Percentiles rank a stretch among this genome's conserved stretches.
Conservation (phyloP, 2,888 invertebrate genomes). For the Notodonta ziczac region DNA sequence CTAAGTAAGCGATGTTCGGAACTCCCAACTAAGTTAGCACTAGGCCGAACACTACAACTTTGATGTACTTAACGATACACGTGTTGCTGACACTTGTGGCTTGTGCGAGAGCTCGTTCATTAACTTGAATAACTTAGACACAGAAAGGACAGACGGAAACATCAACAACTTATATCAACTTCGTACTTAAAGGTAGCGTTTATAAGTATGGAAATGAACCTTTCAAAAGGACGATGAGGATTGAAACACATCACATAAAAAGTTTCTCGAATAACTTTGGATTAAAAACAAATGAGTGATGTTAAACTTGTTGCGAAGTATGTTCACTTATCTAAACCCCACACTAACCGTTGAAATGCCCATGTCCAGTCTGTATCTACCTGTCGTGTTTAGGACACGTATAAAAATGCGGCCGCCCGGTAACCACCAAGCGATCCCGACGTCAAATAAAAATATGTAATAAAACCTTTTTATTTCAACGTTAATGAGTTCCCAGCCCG, state of each 20-base stretch:
- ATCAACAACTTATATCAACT: background rate
- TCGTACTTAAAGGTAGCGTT: background rate
- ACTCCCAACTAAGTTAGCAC: conserved; percentile 6
- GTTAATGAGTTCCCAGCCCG: conserved; percentile 71
- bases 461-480: conserved; percentile 69
- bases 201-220: no score
- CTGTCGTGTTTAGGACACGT: no score
- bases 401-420: no score
- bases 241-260: no score
- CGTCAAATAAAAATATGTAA: conserved; percentile 75
- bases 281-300: no score
- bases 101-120: background rate
- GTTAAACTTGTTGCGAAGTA: no score
- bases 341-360: no score
- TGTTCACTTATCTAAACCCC: no score
- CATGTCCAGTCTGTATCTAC: no score
- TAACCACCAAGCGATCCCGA: conserved; percentile 38
- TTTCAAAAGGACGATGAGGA: no score
- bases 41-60: conserved; percentile 4
- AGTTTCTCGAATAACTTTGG: no score
- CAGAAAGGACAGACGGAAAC: background rate
- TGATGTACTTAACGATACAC: conserved; percentile 6
- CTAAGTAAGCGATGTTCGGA: conserved; percentile 3
- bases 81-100: conserved; percentile 6
- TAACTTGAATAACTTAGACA: conserved; percentile 3